Conservation (phyloP, 2,797 vertebrate genomes). For the Lateolabrax maculatus region DNA sequence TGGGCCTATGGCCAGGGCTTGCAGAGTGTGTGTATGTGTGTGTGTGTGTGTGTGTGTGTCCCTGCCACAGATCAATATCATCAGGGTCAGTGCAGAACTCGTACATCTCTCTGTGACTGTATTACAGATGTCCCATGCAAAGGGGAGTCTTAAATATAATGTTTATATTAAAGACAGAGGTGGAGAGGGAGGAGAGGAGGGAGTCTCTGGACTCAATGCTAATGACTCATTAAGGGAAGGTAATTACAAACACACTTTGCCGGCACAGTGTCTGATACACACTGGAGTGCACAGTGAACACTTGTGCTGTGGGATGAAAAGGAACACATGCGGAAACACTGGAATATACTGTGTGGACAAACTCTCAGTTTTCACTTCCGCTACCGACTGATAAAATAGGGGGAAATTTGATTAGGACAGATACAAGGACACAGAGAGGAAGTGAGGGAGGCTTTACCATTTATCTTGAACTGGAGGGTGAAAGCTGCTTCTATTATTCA, state of each 20-base stretch:
- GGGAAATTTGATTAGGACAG: constrained; percentile 71
- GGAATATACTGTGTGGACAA: constrained; percentile 10
- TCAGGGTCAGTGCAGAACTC: constrained; percentile 16
- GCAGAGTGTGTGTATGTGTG: constrained; percentile 22
- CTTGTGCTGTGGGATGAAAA: too few species aligned
- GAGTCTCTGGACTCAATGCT: constrained; percentile 73
- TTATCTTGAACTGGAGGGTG: neutral
- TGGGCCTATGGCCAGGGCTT: constrained; percentile 21
- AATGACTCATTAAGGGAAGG: constrained; percentile 80
- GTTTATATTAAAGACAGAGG: constrained; percentile 33
- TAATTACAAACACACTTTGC: constrained; percentile 78
- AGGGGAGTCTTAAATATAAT: too few species aligned
- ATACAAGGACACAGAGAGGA: constrained; percentile 46
- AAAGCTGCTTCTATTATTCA: constrained; percentile 37
- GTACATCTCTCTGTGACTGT: constrained; percentile 25
- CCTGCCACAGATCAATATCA: constrained; percentile 42
- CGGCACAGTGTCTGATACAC: constrained; percentile 55
- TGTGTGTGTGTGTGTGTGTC: constrained; percentile 24
- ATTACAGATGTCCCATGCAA: constrained; percentile 74
- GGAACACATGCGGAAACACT: constrained; percentile 2
- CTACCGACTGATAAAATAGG: constrained; percentile 73
- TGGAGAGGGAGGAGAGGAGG: constrained; percentile 29
- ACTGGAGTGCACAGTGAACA: too few species aligned
- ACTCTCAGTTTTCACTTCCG: constrained; percentile 75
- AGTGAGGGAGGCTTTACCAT: constrained; percentile 6